Evolutionary conservation across 2,888 invertebrate species (phyloP), one percentile per base, ranked within the genome.

Genomic region (Parnassius mnemosyne): DNA sequence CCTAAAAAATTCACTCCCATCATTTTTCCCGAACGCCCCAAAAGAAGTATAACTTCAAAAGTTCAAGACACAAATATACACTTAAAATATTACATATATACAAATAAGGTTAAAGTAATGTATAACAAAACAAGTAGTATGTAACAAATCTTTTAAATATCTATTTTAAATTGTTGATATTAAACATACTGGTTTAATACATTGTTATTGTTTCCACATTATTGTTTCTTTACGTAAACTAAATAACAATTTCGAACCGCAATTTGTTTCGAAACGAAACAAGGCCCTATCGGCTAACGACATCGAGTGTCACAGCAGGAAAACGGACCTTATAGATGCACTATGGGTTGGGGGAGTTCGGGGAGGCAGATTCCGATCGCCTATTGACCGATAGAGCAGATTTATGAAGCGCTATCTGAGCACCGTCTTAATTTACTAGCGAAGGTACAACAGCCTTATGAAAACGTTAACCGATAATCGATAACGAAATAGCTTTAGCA

Each of bases 321-420:
- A 43, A 63, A 51, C 63, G 51, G 55, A 63, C 59, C 68, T 67
- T 70, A 69, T 69, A 68, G 69, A 66, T 56, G 68, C 64, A 69
- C 69, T 68, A 58, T 47, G 20, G 62, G 54, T 63, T 57, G 57
- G 63, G 64, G 64, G 55, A 50, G 57, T 46, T 69, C 60, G 57
- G 54, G 66, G 78, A 74, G 76, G 71, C 68, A 70, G 72, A 81
- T 81, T 77, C 67, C 70, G 72, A 75, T 75, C 69, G 69, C 66
- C 66, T 65, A 69, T 68, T 69, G 69, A 69, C 66, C 66, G 76
- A 76, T 76, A 73, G 65, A 61, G 64, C 55, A 70, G 75, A 75
- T 74, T 77, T 77, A 77, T 74, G 72, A 57, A 65, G 49, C 65
- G 61, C 69, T 74, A 73, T 75, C 76, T 65, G 62, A 34, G 66